phyloP scores from a whole-genome alignment of 2,888 invertebrate genomes.

The Drosophila colorata region DNA sequence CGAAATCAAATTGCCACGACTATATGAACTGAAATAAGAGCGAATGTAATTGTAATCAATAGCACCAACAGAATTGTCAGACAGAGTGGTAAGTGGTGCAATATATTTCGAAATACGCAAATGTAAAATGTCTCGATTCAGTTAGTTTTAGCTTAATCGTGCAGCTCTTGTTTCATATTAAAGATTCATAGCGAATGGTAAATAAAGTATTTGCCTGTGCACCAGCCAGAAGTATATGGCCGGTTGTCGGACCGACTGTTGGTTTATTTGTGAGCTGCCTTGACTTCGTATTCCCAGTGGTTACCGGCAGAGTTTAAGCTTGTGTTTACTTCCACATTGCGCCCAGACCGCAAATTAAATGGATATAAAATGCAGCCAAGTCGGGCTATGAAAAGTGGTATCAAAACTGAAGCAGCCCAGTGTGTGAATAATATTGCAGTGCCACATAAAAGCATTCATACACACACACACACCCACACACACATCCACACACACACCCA shows the following conservation, averaged over 20 bases:
- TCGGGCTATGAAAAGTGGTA: slow-evolving; percentile 19
- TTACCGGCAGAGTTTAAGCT: slow-evolving; percentile 11
- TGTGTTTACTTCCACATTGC: slow-evolving; percentile 13
- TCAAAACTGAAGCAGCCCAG: slow-evolving; percentile 17
- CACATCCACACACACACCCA: not conserved
- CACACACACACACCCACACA: not conserved
- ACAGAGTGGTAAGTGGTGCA: not conserved
- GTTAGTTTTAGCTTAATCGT: slow-evolving; percentile 12
- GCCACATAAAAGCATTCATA: slow-evolving; percentile 30
- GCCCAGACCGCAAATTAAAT: slow-evolving; percentile 64
- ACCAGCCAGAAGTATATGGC: too few relatives aligned
- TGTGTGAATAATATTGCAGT: slow-evolving; percentile 43
- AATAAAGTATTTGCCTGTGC: slow-evolving; percentile 25
- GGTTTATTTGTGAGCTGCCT: not conserved
- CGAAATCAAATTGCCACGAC: too few relatives aligned
- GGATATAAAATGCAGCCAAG: slow-evolving; percentile 65
- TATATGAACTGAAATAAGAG: too few relatives aligned
- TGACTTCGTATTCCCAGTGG: slow-evolving; percentile 9
- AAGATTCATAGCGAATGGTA: slow-evolving; percentile 42
- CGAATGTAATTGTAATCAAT: not conserved
- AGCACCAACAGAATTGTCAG: not conserved
- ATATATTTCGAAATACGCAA: not conserved
- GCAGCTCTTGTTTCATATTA: slow-evolving; percentile 33
- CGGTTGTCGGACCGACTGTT: not conserved
- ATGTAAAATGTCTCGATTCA: slow-evolving; percentile 21